Evolutionary conservation across 2,113 vertebrate species (phyloP).

Genomic region (Chauna torquata): DNA sequence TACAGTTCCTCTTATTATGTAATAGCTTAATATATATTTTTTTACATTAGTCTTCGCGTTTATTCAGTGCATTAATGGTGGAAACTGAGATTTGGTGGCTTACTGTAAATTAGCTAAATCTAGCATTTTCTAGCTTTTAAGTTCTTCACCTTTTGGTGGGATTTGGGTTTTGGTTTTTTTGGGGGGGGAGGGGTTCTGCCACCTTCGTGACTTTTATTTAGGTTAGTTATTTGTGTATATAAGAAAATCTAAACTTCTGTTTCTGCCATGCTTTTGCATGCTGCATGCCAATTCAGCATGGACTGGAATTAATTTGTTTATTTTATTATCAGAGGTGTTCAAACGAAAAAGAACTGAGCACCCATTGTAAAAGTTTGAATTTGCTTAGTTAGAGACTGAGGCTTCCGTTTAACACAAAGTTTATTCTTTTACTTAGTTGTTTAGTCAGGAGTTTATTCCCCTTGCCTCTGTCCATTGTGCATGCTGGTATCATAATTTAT

Average conservation of each 20-base stretch:
- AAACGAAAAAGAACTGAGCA: background rate
- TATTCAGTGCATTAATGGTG: background rate
- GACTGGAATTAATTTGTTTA: background rate
- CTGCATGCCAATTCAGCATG: background rate
- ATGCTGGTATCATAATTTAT: background rate
- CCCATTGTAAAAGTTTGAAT: background rate
- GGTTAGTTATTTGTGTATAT: background rate
- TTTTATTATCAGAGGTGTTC: background rate
- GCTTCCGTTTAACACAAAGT: background rate
- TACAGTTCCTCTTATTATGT: background rate
- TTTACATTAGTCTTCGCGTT: background rate
- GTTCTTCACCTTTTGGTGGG: background rate
- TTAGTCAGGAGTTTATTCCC: background rate
- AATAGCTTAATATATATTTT: background rate
- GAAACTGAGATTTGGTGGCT: background rate
- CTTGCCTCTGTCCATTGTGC: background rate
- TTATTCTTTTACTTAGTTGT: background rate
- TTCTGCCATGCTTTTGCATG: background rate
- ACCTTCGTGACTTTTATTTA: background rate
- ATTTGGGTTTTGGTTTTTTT: background rate
- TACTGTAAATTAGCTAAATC: background rate
- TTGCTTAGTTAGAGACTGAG: background rate
- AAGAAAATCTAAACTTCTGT: background rate
- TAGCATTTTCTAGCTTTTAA: background rate
- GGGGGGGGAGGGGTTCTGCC: background rate